A percentile compares a stretch with the other conserved stretches of the same genome.
Conservation (phyloP, 2,113 vertebrate species). For the Protobothrops mucrosquamatus region DNA sequence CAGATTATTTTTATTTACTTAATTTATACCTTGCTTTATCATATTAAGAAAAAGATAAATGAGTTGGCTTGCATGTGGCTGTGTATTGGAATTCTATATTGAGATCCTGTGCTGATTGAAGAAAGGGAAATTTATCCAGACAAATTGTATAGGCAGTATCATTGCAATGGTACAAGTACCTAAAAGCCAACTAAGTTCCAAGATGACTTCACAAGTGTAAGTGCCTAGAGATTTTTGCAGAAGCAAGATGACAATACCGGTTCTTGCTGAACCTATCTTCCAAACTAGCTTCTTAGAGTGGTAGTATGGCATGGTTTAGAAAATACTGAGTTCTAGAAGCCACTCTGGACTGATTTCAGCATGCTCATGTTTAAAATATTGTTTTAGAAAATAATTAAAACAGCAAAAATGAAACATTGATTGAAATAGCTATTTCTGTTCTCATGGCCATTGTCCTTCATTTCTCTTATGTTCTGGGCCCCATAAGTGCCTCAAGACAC, state of each 20-base stretch:
- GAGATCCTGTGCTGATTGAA: not conserved
- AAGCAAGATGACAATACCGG: not conserved
- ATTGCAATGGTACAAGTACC: not conserved
- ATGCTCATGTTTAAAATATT: not conserved
- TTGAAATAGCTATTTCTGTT: not conserved
- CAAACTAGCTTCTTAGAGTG: not conserved
- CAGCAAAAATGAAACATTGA: not conserved
- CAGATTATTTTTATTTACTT: not conserved
- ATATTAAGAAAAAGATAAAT: not conserved
- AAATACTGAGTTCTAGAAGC: not conserved
- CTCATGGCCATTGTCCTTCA: not conserved
- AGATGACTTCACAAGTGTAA: not conserved
- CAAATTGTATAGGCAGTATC: not conserved
- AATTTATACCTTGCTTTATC: not conserved
- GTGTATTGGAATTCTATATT: not conserved
- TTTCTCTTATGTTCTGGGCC: not conserved
- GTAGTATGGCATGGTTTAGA: not conserved
- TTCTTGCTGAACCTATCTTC: not conserved
- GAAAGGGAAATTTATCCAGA: not conserved
- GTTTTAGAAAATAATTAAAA: not conserved
- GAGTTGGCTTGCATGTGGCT: too few species aligned
- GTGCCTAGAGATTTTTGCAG: not conserved
- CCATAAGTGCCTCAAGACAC: not conserved
- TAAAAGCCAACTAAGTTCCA: not conserved
- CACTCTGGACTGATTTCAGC: not conserved